Conservation (phyloP, 2,888 invertebrate species). For the Fabriciana adippe region DNA sequence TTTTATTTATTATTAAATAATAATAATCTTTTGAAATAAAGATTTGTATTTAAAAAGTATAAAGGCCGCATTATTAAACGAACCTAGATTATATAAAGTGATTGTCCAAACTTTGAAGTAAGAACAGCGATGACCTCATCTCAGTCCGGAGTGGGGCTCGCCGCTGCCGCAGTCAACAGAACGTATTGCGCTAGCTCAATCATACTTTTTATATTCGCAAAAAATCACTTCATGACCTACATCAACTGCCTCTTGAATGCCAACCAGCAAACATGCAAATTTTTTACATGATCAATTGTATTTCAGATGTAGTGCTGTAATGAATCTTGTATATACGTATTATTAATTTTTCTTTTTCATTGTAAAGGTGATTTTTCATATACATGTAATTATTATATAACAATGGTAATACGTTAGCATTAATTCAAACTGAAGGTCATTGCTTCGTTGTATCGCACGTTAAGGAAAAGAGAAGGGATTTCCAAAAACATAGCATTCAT, state of each 20-base stretch:
- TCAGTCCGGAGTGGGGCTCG: constrained; percentile 37
- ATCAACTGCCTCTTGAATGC: constrained; percentile 54
- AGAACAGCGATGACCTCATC: constrained; percentile 59
- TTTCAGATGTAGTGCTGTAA: neutral
- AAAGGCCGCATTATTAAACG: constrained; percentile 27
- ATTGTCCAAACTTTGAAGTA: constrained; percentile 28
- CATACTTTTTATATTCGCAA: constrained; percentile 59
- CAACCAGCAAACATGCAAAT: constrained; percentile 25
- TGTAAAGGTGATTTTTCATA: no score
- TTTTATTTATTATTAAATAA: no score
- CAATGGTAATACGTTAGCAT: no score
- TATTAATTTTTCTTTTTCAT: no score
- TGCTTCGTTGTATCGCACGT: constrained; percentile 12
- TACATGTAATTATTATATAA: no score
- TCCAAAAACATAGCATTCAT: constrained; percentile 1
- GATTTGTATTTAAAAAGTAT: neutral
- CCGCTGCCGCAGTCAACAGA: constrained; percentile 37
- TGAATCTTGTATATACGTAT: no score
- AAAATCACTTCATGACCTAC: constrained; percentile 73
- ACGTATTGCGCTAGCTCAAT: constrained; percentile 48
- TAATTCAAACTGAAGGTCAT: neutral
- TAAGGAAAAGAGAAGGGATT: constrained; percentile 3
- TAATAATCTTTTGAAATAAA: no score
- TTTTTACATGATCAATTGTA: constrained; percentile 17
- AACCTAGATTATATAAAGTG: constrained; percentile 37